A percentile compares a stretch with the other conserved stretches of the same genome.
These are phyloP conservation scores for Plutomurus gul DNA, from an alignment of 1,140 invertebrate genomes.

Conservation along the genomic window DNA sequence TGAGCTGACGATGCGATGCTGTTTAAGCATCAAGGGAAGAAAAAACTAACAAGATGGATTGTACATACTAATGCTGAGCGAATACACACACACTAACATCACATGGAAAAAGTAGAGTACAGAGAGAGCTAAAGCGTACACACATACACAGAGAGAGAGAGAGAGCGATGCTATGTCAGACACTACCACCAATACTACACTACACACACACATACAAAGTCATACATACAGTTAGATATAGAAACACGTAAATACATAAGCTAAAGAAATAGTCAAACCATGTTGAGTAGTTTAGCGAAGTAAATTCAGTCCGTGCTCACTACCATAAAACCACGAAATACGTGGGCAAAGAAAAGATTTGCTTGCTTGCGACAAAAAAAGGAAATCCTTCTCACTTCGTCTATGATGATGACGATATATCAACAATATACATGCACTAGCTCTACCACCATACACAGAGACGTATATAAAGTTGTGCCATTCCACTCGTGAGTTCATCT, in stretches of 20 bases:
- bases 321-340: constrained; percentile 36
- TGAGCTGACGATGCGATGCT: too few relatives aligned
- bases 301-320: constrained; percentile 15
- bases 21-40: too few relatives aligned
- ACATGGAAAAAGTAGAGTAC: too few relatives aligned
- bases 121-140: too few relatives aligned
- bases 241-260: neutral
- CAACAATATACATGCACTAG: too few relatives aligned
- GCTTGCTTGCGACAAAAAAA: constrained; percentile 33
- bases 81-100: too few relatives aligned
- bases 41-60: too few relatives aligned
- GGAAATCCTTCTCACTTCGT: constrained; percentile 26
- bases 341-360: constrained; percentile 34
- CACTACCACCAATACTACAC: too few relatives aligned
- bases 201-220: neutral
- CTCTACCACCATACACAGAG: too few relatives aligned
- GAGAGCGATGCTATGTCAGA: too few relatives aligned
- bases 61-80: too few relatives aligned
- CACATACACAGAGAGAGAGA: too few relatives aligned
- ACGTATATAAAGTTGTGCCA: neutral
- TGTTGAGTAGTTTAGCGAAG: neutral
- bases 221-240: neutral
- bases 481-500: neutral
- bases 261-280: neutral
- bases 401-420: constrained; percentile 2